These are phyloP conservation scores for Neomorphus geoffroyi DNA, from an alignment of 2,797 vertebrate species.

Conservation along the genomic window DNA sequence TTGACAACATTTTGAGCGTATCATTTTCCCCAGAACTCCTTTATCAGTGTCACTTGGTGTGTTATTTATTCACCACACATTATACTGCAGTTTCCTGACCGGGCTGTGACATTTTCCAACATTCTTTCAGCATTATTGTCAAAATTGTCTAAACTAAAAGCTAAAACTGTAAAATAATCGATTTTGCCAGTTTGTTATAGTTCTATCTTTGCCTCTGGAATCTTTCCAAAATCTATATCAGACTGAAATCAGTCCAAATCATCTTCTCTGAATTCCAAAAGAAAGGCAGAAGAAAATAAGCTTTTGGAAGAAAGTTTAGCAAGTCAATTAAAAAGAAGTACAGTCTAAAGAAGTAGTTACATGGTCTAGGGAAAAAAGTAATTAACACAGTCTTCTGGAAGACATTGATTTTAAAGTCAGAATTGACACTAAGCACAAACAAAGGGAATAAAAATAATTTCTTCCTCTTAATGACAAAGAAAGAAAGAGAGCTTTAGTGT, in stretches of 20 bases:
- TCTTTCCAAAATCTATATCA: slow-evolving; percentile 43
- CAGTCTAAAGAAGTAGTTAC: neutral
- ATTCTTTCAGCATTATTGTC: slow-evolving; percentile 29
- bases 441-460: neutral
- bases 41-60: neutral
- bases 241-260: slow-evolving; percentile 1
- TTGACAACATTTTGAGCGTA: neutral
- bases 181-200: slow-evolving; percentile 9
- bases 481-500: neutral
- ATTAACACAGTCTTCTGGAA: neutral
- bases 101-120: slow-evolving; percentile 6
- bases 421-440: neutral
- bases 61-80: slow-evolving; percentile 34
- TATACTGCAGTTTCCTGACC: slow-evolving; percentile 18
- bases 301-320: slow-evolving; percentile 1
- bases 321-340: slow-evolving; percentile 16
- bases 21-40: neutral
- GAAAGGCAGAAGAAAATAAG: too few species aligned
- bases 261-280: slow-evolving; percentile 22
- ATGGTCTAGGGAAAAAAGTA: neutral
- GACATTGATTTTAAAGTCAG: neutral
- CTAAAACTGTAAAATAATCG: slow-evolving; percentile 19
- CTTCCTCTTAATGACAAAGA: neutral
- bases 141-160: slow-evolving; percentile 38
- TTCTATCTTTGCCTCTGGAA: slow-evolving; percentile 12